Conservation (phyloP, 2,797 vertebrate genomes). For the Eospalax fontanierii region DNA sequence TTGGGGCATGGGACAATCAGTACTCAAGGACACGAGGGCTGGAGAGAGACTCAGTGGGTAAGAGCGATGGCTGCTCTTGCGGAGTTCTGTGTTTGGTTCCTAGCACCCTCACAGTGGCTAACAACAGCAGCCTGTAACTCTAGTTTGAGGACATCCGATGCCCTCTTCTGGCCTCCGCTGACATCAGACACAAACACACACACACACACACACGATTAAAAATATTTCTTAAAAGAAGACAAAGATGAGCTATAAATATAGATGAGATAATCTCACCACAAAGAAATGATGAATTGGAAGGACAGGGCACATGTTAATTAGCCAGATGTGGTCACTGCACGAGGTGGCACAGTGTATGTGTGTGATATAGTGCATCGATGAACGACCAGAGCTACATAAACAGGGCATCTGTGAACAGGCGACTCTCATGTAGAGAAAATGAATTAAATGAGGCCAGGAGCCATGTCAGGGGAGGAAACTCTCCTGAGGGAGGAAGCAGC, state of each 20-base stretch:
- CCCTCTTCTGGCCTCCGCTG: neutral
- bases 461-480: neutral
- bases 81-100: neutral
- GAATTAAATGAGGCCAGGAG: neutral
- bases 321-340: neutral
- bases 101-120: neutral
- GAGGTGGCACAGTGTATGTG: neutral
- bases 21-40: neutral
- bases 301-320: neutral
- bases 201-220: neutral
- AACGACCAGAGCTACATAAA: no score
- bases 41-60: neutral
- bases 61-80: neutral
- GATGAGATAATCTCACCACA: neutral
- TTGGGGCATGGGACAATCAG: neutral
- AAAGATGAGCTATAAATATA: neutral
- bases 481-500: neutral
- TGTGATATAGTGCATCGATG: no score
- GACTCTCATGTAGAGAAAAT: neutral
- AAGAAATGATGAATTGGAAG: neutral
- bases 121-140: neutral
- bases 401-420: neutral
- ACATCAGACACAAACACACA: neutral
- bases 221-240: neutral
- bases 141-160: neutral